A percentile compares a stretch with the other conserved stretches of the same genome.
These are phyloP conservation scores for Bothrops jararaca DNA, from an alignment of 2,113 vertebrate species.

Conservation along the genomic window DNA sequence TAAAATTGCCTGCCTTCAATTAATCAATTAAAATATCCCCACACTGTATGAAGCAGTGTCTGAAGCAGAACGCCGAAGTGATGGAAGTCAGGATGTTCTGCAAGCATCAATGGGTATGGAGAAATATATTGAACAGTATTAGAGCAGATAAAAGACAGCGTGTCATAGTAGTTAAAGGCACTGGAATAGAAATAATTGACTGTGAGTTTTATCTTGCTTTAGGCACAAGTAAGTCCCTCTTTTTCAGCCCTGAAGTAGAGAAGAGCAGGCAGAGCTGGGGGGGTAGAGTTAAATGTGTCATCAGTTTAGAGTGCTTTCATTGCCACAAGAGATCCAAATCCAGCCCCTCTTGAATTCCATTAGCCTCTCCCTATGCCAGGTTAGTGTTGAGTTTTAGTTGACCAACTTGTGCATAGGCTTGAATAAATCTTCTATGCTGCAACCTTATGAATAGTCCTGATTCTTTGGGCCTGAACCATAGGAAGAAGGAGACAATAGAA, in stretches of 20 bases:
- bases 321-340: background rate
- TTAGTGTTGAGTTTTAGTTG: background rate
- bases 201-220: background rate
- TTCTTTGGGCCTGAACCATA: background rate
- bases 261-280: background rate
- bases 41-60: background rate
- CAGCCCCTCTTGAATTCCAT: background rate
- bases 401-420: background rate
- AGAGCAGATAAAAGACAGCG: background rate
- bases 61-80: background rate
- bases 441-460: background rate
- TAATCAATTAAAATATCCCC: background rate
- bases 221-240: background rate
- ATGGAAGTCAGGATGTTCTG: background rate
- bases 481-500: background rate
- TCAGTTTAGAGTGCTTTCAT: background rate
- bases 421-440: background rate
- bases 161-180: background rate
- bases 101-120: background rate
- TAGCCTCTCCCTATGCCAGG: background rate
- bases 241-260: background rate
- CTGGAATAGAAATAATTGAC: background rate
- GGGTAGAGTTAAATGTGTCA: background rate
- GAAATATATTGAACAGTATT: background rate
- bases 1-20: background rate